Percentiles rank a stretch among this genome's conserved stretches.
Evolutionary conservation across 2,113 vertebrate species (phyloP).

Genomic region (Gambusia affinis): DNA sequence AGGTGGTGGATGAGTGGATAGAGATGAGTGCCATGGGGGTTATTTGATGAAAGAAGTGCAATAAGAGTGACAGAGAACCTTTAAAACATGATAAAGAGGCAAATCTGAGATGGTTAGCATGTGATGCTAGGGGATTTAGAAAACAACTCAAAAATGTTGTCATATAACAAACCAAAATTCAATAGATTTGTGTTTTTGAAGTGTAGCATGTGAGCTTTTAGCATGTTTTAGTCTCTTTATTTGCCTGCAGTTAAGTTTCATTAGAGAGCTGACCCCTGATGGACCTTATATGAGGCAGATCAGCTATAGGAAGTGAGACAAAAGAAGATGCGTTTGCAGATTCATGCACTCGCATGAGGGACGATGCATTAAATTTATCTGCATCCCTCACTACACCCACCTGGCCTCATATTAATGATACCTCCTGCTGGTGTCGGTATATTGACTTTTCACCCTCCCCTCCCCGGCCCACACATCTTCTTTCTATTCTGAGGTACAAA

Average conservation of each 20-base stretch:
- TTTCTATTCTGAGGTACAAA: constrained; percentile 63
- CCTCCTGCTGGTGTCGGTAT: constrained; percentile 40
- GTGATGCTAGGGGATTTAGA: not conserved
- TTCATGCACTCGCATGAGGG: constrained; percentile 45
- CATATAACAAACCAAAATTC: not conserved
- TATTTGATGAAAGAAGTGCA: not conserved
- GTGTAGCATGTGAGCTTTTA: too few relatives aligned
- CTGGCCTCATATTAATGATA: constrained; percentile 48
- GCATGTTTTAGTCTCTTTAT: not conserved
- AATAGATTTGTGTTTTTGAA: not conserved
- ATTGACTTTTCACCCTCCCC: constrained; percentile 42
- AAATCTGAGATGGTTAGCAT: not conserved
- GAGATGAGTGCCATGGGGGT: not conserved
- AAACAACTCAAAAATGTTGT: not conserved
- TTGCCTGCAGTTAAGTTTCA: not conserved
- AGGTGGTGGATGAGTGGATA: not conserved
- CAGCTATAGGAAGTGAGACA: constrained; percentile 5
- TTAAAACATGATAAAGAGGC: not conserved
- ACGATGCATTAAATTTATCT: constrained; percentile 26
- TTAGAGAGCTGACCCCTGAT: not conserved
- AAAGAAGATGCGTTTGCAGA: constrained; percentile 37
- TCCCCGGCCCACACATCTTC: not conserved
- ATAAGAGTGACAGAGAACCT: not conserved
- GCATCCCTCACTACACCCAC: constrained; percentile 44
- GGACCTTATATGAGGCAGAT: constrained; percentile 18